Base-by-base conservation (phyloP, 2,113 vertebrate species). In the Pipa parva region DNA sequence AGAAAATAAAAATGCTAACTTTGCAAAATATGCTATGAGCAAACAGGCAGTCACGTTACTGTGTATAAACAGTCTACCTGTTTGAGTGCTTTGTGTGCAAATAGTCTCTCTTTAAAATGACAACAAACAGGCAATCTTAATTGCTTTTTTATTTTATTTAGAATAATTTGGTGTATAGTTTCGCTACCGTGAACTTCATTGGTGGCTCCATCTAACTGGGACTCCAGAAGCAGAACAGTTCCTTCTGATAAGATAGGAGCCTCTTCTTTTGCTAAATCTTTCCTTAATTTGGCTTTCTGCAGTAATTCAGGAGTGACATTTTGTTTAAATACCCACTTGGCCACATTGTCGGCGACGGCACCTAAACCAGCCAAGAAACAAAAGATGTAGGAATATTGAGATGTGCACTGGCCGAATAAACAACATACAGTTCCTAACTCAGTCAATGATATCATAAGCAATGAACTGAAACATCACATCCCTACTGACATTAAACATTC, bases 261-360 rank as follows among this genome's bases (percentile, higher is more conserved):
- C 59, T 81, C 75, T 15, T 79, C 82, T 8, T 64, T 49, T 22
- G 81, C 82, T 8, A 69, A 45, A 13, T 71, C 82, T 71, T 3
- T 79, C 61, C 62, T 83, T 48, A 79, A 76, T 11, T 31, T 31
- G 4, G 90, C 88, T 58, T 87, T 77, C 70, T 86, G 88, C 46
- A 99, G 78, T 5, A 79, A 48, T 27, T 80, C 80, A 0, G 95
- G 93, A 56, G 77, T 77, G 66, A 97, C 60, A 74, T 84, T 87
- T 59, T 95, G 95, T 72, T 91, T 92, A 83, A 97, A 97, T 70
- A 97, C 84, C 94, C 95, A 94, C 78, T 98, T 99, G 20, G 97
- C 90, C 57, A 99, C 89, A 2, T 83, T 89, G 84, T 97, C 97
- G 1, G 97, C 95, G 74, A 98, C 82, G 9, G 92, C 92, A 26